Evolutionary conservation across 1,140 invertebrate genomes (phyloP).

Genomic region (Apocrypta bakeri): DNA sequence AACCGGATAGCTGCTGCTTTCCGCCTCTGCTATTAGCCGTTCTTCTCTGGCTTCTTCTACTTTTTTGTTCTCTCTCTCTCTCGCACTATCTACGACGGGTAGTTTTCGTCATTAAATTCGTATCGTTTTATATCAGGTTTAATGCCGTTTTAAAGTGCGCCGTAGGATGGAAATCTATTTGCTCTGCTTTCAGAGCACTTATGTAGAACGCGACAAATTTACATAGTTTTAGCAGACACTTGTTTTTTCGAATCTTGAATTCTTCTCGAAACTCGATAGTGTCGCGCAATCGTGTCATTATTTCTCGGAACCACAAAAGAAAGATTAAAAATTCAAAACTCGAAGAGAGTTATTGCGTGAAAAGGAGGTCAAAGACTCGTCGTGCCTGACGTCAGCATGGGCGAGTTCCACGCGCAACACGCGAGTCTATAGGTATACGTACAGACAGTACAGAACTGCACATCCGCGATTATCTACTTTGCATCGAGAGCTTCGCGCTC

Average conservation of each 20-base stretch:
- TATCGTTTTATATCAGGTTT: conserved; percentile 16
- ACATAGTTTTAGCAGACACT: not conserved
- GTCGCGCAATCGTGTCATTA: not conserved
- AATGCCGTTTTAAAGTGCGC: conserved; percentile 3
- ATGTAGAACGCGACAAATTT: not conserved
- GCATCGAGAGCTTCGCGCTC: conserved; percentile 36
- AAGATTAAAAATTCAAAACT: conserved; percentile 2
- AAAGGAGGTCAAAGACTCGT: conserved; percentile 20
- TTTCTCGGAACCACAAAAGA: not conserved
- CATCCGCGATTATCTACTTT: conserved; percentile 42
- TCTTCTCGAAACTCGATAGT: not conserved
- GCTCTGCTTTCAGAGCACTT: not conserved
- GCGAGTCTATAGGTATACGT: conserved; percentile 9
- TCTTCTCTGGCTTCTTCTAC: not conserved
- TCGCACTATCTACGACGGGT: not conserved
- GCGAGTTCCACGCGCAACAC: conserved; percentile 10
- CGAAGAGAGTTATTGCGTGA: not conserved
- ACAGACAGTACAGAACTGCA: not conserved
- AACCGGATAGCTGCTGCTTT: conserved; percentile 20
- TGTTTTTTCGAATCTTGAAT: not conserved
- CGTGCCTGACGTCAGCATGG: conserved; percentile 7
- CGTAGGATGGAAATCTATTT: not conserved
- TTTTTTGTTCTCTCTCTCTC: not conserved
- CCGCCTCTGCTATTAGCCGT: conserved; percentile 12
- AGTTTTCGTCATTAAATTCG: conserved; percentile 22